Conservation (phyloP, 2,113 vertebrate genomes). For the Laticauda colubrina region DNA sequence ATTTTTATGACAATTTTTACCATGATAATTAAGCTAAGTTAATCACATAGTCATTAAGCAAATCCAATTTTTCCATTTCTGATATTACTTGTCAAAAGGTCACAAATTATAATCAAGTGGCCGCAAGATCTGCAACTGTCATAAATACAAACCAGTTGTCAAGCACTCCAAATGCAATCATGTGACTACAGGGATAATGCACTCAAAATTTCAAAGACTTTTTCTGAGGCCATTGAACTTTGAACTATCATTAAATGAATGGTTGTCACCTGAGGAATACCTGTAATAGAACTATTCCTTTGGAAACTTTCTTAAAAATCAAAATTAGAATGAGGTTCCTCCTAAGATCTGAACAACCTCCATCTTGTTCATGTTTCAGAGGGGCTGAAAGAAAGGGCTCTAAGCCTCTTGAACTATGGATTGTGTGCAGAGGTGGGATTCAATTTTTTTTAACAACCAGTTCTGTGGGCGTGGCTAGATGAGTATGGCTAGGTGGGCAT, state of each 20-base stretch:
- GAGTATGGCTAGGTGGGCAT: too few relatives aligned
- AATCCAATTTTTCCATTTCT: not conserved
- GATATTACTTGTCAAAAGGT: not conserved
- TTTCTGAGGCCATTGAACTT: not conserved
- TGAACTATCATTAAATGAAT: not conserved
- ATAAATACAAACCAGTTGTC: not conserved
- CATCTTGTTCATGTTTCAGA: not conserved
- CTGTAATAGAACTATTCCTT: not conserved
- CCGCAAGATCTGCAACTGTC: not conserved
- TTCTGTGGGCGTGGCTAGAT: too few relatives aligned
- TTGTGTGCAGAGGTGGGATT: not conserved
- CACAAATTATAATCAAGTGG: not conserved
- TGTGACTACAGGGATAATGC: not conserved
- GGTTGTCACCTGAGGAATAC: not conserved
- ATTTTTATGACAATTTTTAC: not conserved
- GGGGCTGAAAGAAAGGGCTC: not conserved
- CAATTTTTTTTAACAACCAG: too few relatives aligned
- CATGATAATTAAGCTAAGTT: not conserved
- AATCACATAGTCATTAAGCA: not conserved
- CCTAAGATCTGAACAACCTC: not conserved
- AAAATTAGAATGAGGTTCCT: not conserved
- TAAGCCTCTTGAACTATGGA: not conserved
- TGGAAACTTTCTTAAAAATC: not conserved
- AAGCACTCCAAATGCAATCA: not conserved
- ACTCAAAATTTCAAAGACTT: not conserved